Percentiles rank a stretch among this genome's conserved stretches.
phyloP scores from a whole-genome alignment of 1,140 invertebrate species.

The Hypsibius dujardini region DNA sequence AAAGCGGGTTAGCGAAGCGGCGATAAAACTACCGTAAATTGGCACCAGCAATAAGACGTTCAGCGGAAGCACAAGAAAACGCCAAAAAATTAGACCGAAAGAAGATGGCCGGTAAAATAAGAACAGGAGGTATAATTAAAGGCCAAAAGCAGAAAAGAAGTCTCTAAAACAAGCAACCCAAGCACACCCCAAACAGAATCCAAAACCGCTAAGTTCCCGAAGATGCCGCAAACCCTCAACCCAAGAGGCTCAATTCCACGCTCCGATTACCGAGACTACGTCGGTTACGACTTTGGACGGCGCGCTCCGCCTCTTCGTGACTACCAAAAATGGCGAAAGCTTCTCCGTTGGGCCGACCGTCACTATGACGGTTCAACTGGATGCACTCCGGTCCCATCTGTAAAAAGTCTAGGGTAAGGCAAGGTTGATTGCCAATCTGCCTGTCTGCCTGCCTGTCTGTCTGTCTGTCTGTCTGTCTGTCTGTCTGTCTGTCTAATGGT shows the following conservation, averaged over 20 bases:
- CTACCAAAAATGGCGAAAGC: constrained; percentile 38
- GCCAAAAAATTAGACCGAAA: not conserved
- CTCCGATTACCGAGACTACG: constrained; percentile 42
- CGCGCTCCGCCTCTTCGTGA: constrained; percentile 40
- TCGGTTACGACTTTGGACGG: constrained; percentile 38
- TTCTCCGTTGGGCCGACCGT: constrained; percentile 39
- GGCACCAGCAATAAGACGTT: not conserved
- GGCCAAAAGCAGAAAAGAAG: not conserved
- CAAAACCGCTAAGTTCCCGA: not conserved
- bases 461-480: too few species aligned
- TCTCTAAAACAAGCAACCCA: not conserved
- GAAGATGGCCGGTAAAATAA: not conserved
- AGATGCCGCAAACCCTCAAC: constrained; percentile 23
- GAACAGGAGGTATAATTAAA: not conserved
- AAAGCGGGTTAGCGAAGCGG: too few species aligned
- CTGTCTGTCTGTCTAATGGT: too few species aligned
- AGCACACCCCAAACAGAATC: constrained; percentile 9
- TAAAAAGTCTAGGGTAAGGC: constrained; percentile 22
- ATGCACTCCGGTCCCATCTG: constrained; percentile 40
- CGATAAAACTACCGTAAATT: too few species aligned
- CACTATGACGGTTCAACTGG: constrained; percentile 37
- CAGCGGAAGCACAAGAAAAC: not conserved
- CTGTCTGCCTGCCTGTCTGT: not conserved
- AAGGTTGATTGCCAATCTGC: not conserved
- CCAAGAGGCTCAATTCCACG: constrained; percentile 38